Percentiles rank a stretch among this genome's conserved stretches.
These are phyloP conservation scores for Acanthurus tractus DNA, from an alignment of 2,797 vertebrate species.

Conservation along the genomic window DNA sequence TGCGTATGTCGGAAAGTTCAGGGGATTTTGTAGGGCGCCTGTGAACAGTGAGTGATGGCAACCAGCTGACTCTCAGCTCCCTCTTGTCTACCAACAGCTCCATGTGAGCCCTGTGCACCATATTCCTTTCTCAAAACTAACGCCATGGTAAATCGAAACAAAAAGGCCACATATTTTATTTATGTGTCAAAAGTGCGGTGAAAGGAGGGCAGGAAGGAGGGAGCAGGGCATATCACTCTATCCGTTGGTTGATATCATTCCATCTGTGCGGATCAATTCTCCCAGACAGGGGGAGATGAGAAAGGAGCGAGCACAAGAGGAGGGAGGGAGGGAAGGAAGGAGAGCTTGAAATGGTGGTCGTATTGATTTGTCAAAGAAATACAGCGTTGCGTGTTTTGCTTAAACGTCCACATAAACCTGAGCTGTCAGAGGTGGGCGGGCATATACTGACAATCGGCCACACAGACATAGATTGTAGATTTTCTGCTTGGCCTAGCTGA, in stretches of 20 bases:
- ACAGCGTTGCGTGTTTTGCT: slow-evolving; percentile 82
- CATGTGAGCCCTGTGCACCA: slow-evolving; percentile 61
- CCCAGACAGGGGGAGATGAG: slow-evolving; percentile 77
- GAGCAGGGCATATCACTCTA: slow-evolving; percentile 76
- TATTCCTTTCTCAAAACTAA: slow-evolving; percentile 70
- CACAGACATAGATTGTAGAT: slow-evolving; percentile 62
- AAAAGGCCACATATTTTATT: slow-evolving; percentile 87
- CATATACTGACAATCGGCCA: slow-evolving; percentile 72
- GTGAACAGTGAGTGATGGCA: slow-evolving; percentile 80
- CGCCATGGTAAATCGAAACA: slow-evolving; percentile 72
- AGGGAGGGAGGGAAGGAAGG: slow-evolving; percentile 47
- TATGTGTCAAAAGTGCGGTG: slow-evolving; percentile 84
- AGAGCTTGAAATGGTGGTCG: slow-evolving; percentile 78
- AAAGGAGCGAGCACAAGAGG: slow-evolving; percentile 47
- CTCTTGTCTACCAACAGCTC: slow-evolving; percentile 68
- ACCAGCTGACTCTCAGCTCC: slow-evolving; percentile 70
- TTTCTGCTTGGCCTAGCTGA: slow-evolving; percentile 56
- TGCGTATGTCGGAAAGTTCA: slow-evolving; percentile 79
- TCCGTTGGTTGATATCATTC: slow-evolving; percentile 79
- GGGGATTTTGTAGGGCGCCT: slow-evolving; percentile 78
- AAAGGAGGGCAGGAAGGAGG: slow-evolving; percentile 65
- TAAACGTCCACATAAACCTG: slow-evolving; percentile 84
- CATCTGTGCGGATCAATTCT: slow-evolving; percentile 81
- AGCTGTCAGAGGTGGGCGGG: slow-evolving; percentile 79
- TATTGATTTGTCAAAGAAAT: slow-evolving; percentile 87